These are phyloP conservation scores for Propsilocerus akamusi DNA, from an alignment of 1,140 invertebrate genomes.

Conservation along the genomic window DNA sequence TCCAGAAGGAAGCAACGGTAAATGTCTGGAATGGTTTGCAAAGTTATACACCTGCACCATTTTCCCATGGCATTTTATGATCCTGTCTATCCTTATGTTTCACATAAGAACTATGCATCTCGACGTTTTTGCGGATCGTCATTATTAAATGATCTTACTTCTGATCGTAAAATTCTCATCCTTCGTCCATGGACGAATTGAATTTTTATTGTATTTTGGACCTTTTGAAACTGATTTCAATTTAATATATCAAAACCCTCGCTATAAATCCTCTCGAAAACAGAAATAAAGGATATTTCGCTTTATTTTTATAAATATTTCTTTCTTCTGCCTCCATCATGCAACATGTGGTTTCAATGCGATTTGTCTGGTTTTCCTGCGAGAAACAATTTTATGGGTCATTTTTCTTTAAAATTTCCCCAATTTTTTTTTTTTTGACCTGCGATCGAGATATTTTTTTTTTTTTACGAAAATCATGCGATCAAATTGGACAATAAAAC, in stretches of 20 bases:
- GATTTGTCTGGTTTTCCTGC: neutral
- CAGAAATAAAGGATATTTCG: neutral
- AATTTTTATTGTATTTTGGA: neutral
- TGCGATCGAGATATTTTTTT: too few relatives aligned
- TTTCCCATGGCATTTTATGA: neutral
- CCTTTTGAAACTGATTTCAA: too few relatives aligned
- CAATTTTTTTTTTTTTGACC: neutral
- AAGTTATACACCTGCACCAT: neutral
- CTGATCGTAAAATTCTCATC: too few relatives aligned
- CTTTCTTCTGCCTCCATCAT: neutral
- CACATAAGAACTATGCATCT: too few relatives aligned
- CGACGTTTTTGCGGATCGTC: too few relatives aligned
- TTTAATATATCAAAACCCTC: too few relatives aligned
- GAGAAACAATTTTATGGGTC: neutral
- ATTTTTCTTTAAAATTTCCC: too few relatives aligned
- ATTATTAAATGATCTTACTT: too few relatives aligned
- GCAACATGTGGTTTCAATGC: neutral
- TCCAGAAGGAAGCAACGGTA: neutral
- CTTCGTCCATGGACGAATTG: neutral
- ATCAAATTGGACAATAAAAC: too few relatives aligned
- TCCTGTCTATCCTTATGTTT: neutral
- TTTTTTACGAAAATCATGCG: too few relatives aligned
- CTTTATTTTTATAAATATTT: neutral
- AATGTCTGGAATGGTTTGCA: neutral
- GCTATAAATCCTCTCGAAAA: too few relatives aligned